A percentile compares a stretch with the other conserved stretches of the same genome.
These are phyloP conservation scores for Drosophila yakuba DNA, from an alignment of 1,140 invertebrate species.

Conservation along the genomic window DNA sequence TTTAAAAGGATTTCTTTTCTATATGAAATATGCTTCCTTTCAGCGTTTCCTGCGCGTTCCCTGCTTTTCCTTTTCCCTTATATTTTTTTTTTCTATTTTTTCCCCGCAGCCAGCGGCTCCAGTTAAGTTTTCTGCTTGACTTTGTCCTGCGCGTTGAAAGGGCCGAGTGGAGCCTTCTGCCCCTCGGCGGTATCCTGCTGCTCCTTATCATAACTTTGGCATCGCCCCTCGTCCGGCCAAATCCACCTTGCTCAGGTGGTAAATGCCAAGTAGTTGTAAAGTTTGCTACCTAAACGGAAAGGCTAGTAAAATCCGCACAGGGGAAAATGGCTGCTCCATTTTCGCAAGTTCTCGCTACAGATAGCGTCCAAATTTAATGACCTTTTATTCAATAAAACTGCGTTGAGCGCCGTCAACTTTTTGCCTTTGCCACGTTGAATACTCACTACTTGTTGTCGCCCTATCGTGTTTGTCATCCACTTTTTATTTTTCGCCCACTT, in stretches of 20 bases:
- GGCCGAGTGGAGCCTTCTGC: slow-evolving; percentile 28
- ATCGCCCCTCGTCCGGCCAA: slow-evolving; percentile 30
- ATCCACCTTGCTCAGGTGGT: slow-evolving; percentile 55
- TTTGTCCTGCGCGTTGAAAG: slow-evolving; percentile 67
- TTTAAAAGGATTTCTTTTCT: slow-evolving; percentile 80
- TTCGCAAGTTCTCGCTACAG: slow-evolving; percentile 76
- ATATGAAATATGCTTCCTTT: slow-evolving; percentile 80
- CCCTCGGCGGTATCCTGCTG: slow-evolving; percentile 40
- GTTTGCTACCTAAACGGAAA: slow-evolving; percentile 75
- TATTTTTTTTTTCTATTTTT: background rate
- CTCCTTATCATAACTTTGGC: slow-evolving; percentile 81
- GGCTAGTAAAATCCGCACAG: slow-evolving; percentile 68
- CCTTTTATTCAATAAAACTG: slow-evolving; percentile 82
- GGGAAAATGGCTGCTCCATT: slow-evolving; percentile 50
- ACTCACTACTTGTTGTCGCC: slow-evolving; percentile 15
- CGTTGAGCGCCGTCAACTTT: slow-evolving; percentile 52
- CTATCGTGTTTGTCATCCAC: slow-evolving; percentile 37
- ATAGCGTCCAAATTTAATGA: slow-evolving; percentile 83
- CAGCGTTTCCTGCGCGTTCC: slow-evolving; percentile 60
- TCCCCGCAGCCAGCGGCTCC: slow-evolving; percentile 39
- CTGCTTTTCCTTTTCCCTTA: background rate
- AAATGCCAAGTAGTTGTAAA: slow-evolving; percentile 81
- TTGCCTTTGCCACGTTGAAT: slow-evolving; percentile 19
- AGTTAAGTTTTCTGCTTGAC: slow-evolving; percentile 79
- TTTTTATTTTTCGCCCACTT: slow-evolving; percentile 6